Evolutionary conservation across 2,797 vertebrate species (phyloP), one percentile per base, ranked within the genome.

Genomic region (Silurus aristotelis): DNA sequence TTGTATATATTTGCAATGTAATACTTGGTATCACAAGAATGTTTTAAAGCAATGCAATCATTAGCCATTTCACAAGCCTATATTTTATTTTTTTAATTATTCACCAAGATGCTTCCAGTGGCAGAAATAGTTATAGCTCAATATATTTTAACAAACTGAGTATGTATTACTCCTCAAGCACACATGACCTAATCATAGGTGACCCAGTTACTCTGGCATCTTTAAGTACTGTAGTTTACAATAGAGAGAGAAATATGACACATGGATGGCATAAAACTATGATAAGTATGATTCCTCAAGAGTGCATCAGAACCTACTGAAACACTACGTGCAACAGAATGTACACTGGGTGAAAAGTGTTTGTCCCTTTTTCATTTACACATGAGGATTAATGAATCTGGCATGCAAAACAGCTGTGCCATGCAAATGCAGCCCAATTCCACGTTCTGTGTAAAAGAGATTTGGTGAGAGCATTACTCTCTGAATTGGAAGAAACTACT

Each of bases 171-270:
- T 5, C n/a, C 25, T 46, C 67, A 22, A 63, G 61, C 52, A 73
- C n/a, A 67, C 75, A 85, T 60, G 70, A 9, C 46, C 46, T 20
- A 56, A 70, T 86, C 84, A 76, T 66, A 78, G 43, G 19, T 86
- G 89, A 88, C 84, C 84, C 84, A 86, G 77, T 88, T 90, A 70
- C 67, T 22, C 12, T 84, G 60, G 56, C 38, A 60, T 87, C 80
- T 83, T 84, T 61, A 67, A 52, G 48, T 38, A 10, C 48, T 52
- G 75, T 83, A 82, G 70, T 87, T 87, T 85, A 84, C 87, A 86
- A 60, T 17, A 22, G 25, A 31, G 46, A 15, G 58, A 83, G 76
- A 85, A 88, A 87, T 87, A 64, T 70, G 84, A 75, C 83, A 38
- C 82, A 56, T 77, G 58, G 64, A 71, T 88, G 81, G 72, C 73